Evolutionary conservation across 2,888 invertebrate species (phyloP).

Genomic region (Epinotia ramella): DNA sequence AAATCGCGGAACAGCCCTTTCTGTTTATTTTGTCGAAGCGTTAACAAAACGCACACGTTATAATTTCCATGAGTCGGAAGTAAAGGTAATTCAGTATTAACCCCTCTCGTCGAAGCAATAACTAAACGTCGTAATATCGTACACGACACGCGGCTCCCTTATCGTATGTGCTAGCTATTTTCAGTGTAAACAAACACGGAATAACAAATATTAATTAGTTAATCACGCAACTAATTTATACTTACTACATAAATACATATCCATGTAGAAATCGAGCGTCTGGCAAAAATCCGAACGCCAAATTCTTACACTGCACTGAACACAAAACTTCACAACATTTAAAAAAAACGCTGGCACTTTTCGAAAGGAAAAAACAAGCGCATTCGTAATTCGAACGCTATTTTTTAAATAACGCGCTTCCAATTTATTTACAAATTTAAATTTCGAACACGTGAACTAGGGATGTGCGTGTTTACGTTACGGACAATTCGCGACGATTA

Average conservation of each 20-base stretch:
- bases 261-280: slow-evolving; percentile 3
- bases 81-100: not conserved
- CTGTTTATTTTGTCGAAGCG: no score
- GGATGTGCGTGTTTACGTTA: slow-evolving; percentile 13
- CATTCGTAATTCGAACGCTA: not conserved
- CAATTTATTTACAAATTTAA: not conserved
- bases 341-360: not conserved
- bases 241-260: slow-evolving; percentile 23
- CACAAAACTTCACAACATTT: slow-evolving; percentile 21
- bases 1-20: no score
- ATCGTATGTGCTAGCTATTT: slow-evolving; percentile 10
- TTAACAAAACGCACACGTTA: no score
- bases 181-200: slow-evolving; percentile 10
- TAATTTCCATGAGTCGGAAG: no score
- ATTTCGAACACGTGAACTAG: slow-evolving; percentile 38
- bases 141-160: slow-evolving; percentile 13
- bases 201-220: not conserved
- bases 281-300: slow-evolving; percentile 41
- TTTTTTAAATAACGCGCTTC: not conserved
- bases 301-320: slow-evolving; percentile 25
- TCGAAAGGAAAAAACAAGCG: not conserved
- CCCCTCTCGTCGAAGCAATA: not conserved
- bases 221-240: slow-evolving; percentile 7
- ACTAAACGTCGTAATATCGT: not conserved
- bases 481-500: slow-evolving; percentile 21